Evolutionary conservation across 2,113 vertebrate genomes (phyloP).

Genomic region (Bujurquina vittata): DNA sequence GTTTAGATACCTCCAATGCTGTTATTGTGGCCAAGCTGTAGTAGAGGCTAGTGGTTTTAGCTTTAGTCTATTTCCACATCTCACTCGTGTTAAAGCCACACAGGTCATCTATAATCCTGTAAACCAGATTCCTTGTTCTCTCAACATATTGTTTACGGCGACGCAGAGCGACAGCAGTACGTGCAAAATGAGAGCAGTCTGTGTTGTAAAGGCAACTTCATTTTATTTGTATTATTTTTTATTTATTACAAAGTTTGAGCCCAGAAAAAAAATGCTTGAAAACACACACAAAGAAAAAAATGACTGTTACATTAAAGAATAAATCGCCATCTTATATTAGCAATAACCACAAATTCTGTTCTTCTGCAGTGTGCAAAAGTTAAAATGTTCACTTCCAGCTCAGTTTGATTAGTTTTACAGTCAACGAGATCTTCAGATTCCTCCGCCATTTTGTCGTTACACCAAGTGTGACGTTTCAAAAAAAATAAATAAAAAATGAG

Average conservation of each 20-base stretch:
- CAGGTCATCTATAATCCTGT: constrained; percentile 29
- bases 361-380: not conserved
- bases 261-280: not conserved
- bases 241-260: not conserved
- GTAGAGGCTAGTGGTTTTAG: not conserved
- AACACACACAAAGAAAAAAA: not conserved
- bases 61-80: constrained; percentile 15
- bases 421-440: not conserved
- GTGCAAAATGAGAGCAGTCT: not conserved
- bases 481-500: constrained; percentile 28
- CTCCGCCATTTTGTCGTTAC: constrained; percentile 51
- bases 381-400: not conserved
- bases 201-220: not conserved
- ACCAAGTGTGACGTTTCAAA: constrained; percentile 44
- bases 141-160: not conserved
- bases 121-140: not conserved
- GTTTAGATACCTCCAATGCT: not conserved
- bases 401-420: not conserved
- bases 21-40: not conserved
- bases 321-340: not conserved
- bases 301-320: not conserved
- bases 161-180: not conserved
- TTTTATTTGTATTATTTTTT: not conserved
- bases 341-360: not conserved
- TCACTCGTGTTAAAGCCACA: constrained; percentile 6